These are phyloP conservation scores for Trachelus iudaicus DNA, from an alignment of 2,888 invertebrate genomes.

Conservation along the genomic window DNA sequence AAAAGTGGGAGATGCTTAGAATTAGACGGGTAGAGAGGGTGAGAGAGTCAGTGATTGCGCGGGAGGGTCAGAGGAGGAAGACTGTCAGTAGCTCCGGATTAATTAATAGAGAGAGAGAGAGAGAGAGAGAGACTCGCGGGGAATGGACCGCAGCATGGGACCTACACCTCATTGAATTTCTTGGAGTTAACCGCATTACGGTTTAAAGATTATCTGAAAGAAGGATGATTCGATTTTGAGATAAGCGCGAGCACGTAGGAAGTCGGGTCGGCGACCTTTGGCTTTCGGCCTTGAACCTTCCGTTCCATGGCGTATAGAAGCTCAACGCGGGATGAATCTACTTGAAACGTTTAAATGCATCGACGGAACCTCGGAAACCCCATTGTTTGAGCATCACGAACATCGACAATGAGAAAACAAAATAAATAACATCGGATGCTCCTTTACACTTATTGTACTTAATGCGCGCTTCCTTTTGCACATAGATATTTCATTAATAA, in stretches of 20 bases:
- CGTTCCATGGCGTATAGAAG: no score
- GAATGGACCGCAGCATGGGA: slow-evolving; percentile 33
- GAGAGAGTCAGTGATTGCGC: background rate
- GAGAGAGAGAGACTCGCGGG: background rate
- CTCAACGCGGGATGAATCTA: no score
- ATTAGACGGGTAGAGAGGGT: background rate
- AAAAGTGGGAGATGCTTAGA: no score
- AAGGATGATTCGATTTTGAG: slow-evolving; percentile 5
- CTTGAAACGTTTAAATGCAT: background rate
- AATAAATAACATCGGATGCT: no score
- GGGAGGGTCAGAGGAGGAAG: background rate
- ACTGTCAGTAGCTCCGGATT: slow-evolving; percentile 27
- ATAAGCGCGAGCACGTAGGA: background rate
- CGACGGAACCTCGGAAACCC: background rate
- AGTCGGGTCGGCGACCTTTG: slow-evolving; percentile 7
- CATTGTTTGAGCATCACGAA: no score
- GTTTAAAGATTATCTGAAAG: slow-evolving; percentile 1
- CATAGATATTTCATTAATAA: slow-evolving; percentile 61
- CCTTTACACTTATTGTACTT: slow-evolving; percentile 22
- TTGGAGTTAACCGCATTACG: slow-evolving; percentile 2
- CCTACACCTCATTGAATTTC: slow-evolving; percentile 33
- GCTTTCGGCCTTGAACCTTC: background rate
- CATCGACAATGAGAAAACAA: no score
- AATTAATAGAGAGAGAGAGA: slow-evolving; percentile 40
- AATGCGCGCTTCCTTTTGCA: slow-evolving; percentile 49